phyloP scores from a whole-genome alignment of 1,140 invertebrate species.

The Orchestia grillus region DNA sequence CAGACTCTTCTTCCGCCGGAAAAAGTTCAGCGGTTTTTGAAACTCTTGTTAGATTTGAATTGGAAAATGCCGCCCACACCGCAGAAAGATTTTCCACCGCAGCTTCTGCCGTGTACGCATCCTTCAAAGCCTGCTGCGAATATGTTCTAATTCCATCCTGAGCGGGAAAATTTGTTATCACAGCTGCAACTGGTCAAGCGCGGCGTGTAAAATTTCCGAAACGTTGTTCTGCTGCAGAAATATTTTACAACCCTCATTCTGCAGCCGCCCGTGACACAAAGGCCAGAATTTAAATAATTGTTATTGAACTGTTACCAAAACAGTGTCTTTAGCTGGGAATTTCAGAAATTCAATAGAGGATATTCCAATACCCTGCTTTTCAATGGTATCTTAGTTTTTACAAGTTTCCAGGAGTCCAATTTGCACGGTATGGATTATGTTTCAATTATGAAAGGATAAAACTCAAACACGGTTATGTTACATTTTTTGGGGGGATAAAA shows the following conservation, averaged over 20 bases:
- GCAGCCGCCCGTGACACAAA: too few relatives aligned
- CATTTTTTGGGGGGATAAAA: too few relatives aligned
- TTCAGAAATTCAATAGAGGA: too few relatives aligned
- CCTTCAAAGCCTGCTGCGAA: not conserved
- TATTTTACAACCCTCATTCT: not conserved
- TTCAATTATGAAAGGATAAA: too few relatives aligned
- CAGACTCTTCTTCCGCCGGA: not conserved
- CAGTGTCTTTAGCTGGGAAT: too few relatives aligned
- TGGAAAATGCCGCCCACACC: not conserved
- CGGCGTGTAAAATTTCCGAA: not conserved
- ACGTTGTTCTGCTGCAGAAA: not conserved
- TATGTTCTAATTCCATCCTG: not conserved
- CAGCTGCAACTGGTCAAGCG: not conserved
- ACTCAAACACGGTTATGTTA: too few relatives aligned
- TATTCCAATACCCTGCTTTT: too few relatives aligned
- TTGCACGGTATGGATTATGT: too few relatives aligned
- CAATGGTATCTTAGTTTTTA: too few relatives aligned
- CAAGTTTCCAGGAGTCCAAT: too few relatives aligned
- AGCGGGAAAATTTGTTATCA: not conserved
- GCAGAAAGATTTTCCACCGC: not conserved
- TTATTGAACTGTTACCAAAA: too few relatives aligned
- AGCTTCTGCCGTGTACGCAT: not conserved
- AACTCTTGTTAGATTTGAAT: not conserved
- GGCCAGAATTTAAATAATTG: too few relatives aligned
- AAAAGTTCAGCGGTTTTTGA: not conserved